Base-by-base conservation (phyloP, 2,113 vertebrate genomes). In the Malaclemys terrapin region DNA sequence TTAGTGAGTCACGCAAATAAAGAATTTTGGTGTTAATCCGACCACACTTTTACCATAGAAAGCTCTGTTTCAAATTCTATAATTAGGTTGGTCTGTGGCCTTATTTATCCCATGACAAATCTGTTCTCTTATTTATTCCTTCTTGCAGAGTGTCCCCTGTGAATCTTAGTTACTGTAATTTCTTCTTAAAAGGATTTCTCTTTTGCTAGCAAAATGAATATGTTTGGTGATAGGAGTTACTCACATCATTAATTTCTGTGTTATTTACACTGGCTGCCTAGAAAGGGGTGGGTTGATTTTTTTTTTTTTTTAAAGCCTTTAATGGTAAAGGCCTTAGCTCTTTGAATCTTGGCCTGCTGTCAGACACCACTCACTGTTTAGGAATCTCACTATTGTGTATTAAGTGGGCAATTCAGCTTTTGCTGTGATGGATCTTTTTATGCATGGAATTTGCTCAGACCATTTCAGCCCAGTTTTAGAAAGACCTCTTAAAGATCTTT, bases 201-300 rank as follows among this genome's bases (percentile, higher is more conserved):
- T 42, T 9, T 82, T 57, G 19, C 11, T 65, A 87, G 35, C 82
- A 86, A 95, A 95, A 93, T 82, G 38, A 88, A 31, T 31, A 17
- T 8, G 1, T 89, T 80, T 54, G 22, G n/a, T 88, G 65, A 53
- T 31, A 85, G 53, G 57, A 45, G 38, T 42, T 76, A 76, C 42
- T 82, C 38, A 0, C 78, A 81, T 84, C 86, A 82, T 62, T 88
- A 76, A 78, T 91, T 22, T 45, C n/a, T 65, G 19, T 76, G 52
- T 92, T 80, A 57, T 92, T 94, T 91, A 62, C 87, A 69, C 42
- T 38, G 10, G 10, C 90, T 94, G 80, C 93, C 56, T 84, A 4
- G 81, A 45, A 75, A 85, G 35, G 8, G 8, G 11, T 62, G 25
- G 50, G 57, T 42, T 95, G 83, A 4, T 1, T 0, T 92, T 87